Evolutionary conservation across 1,140 invertebrate genomes (phyloP).

Genomic region (Drosophila burlai): DNA sequence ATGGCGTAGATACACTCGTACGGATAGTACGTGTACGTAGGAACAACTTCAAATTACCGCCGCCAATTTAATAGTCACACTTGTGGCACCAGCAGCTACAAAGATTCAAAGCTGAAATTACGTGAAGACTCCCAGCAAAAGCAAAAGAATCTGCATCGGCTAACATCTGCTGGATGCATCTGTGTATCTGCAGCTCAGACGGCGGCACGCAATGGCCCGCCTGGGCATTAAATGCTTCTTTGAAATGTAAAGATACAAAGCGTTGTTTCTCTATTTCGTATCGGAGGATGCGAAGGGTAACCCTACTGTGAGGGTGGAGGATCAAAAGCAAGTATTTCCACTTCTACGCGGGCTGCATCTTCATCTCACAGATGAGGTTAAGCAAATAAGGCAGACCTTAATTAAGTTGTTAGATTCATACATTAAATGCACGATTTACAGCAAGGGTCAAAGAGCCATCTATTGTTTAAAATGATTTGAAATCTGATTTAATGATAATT

Average conservation of each 20-base stretch:
- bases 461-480: background rate
- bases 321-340: constrained; percentile 17
- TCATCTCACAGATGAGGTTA: constrained; percentile 2
- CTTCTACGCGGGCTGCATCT: constrained; percentile 12
- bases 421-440: background rate
- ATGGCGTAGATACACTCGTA: constrained; percentile 11
- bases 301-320: constrained; percentile 35
- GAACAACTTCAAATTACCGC: constrained; percentile 78
- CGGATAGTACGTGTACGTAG: constrained; percentile 29
- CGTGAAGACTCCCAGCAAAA: constrained; percentile 49
- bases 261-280: constrained; percentile 44
- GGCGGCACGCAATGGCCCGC: constrained; percentile 63
- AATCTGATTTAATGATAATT: background rate
- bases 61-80: constrained; percentile 84
- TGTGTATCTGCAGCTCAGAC: constrained; percentile 38
- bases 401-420: background rate
- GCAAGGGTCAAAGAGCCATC: background rate
- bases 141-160: constrained; percentile 22
- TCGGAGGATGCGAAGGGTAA: background rate
- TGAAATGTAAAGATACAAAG: constrained; percentile 75
- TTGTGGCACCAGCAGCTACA: constrained; percentile 53
- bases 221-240: constrained; percentile 79
- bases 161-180: constrained; percentile 23
- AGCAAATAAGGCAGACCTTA: background rate
- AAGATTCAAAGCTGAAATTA: constrained; percentile 65